Evolutionary conservation across 2,113 vertebrate species (phyloP).

Genomic region (Formicarius rufipectus): DNA sequence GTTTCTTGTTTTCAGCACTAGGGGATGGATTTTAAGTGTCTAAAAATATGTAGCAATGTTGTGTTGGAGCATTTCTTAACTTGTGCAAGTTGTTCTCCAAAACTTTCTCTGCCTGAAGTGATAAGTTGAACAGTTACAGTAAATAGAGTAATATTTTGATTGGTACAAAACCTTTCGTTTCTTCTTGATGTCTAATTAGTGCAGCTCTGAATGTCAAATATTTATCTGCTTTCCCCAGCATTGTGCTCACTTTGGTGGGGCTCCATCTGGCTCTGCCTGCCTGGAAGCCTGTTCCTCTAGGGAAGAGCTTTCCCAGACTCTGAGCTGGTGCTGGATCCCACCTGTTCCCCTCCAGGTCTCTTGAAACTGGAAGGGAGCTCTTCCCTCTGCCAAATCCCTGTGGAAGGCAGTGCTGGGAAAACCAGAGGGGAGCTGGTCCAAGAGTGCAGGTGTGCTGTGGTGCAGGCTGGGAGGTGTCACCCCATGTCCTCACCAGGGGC

Average conservation of each 20-base stretch:
- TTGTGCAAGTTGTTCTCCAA: neutral
- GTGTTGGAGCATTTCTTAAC: neutral
- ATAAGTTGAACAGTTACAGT: constrained; percentile 11
- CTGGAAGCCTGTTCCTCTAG: neutral
- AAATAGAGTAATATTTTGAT: constrained; percentile 55
- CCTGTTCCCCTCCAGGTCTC: neutral
- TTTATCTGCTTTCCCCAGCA: neutral
- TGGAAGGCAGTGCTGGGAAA: neutral
- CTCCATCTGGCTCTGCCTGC: constrained; percentile 45
- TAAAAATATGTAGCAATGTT: neutral
- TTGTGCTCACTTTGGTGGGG: constrained; percentile 20
- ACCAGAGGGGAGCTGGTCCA: neutral
- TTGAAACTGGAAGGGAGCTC: neutral
- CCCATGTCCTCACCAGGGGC: neutral
- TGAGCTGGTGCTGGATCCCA: neutral
- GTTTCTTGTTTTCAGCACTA: neutral
- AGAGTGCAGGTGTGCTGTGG: too few relatives aligned
- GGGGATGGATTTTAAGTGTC: neutral
- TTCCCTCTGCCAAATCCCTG: neutral
- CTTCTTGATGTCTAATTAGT: constrained; percentile 7
- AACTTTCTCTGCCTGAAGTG: constrained; percentile 21
- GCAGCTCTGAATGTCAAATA: constrained; percentile 47
- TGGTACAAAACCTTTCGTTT: constrained; percentile 8
- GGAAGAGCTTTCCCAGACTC: neutral
- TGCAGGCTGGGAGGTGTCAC: neutral